Conservation (phyloP, 2,113 vertebrate genomes). For the Apeltes quadracus region DNA sequence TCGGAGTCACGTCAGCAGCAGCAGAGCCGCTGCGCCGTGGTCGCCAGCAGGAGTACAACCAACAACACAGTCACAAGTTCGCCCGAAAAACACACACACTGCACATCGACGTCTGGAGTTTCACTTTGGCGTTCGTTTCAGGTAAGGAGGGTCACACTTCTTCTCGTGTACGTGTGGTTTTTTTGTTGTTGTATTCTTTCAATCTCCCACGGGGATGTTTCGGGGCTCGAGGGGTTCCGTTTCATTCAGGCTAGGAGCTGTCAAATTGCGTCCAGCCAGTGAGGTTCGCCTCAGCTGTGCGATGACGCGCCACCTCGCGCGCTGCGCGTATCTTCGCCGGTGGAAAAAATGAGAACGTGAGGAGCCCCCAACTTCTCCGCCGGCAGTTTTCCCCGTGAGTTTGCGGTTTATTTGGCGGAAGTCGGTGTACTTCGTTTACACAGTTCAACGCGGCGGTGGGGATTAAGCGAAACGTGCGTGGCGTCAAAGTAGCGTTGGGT, state of each 20-base stretch:
- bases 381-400: neutral
- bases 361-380: conserved; percentile 41
- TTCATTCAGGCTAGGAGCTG: conserved; percentile 66
- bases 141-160: conserved; percentile 71
- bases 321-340: conserved; percentile 21
- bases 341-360: conserved; percentile 2
- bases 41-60: conserved; percentile 80
- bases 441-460: conserved; percentile 19
- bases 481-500: conserved; percentile 30
- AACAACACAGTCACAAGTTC: conserved; percentile 77
- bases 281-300: conserved; percentile 67
- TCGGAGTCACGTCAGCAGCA: conserved; percentile 80
- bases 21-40: conserved; percentile 77
- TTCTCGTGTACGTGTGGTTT: neutral
- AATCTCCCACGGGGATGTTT: neutral
- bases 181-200: neutral
- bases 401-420: neutral
- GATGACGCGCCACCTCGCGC: conserved; percentile 63
- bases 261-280: conserved; percentile 66
- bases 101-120: conserved; percentile 30
- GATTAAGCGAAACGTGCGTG: neutral
- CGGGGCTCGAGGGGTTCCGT: conserved; percentile 6
- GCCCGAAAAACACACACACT: conserved; percentile 50
- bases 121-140: conserved; percentile 38
- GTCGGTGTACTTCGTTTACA: neutral